Evolutionary conservation across 2,797 vertebrate genomes (phyloP).

Genomic region (Sphenodon punctatus): DNA sequence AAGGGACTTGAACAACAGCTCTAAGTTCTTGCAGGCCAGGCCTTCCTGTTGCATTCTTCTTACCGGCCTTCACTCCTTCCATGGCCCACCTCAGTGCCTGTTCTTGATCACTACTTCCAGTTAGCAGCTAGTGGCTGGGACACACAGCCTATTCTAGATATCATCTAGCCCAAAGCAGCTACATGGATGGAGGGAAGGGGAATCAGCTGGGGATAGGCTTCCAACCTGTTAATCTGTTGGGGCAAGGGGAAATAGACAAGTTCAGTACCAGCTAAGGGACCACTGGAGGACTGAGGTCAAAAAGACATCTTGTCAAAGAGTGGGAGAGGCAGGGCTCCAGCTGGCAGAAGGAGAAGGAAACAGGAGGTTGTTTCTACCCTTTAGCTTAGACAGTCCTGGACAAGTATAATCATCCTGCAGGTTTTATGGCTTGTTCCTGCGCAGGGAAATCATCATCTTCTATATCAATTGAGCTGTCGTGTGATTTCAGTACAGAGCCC

Average conservation of each 20-base stretch:
- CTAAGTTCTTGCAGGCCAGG: not conserved
- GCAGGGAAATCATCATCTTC: slow-evolving; percentile 40
- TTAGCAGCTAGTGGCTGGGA: not conserved
- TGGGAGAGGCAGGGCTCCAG: not conserved
- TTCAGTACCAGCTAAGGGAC: not conserved
- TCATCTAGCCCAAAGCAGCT: not conserved
- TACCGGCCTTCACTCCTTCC: not conserved
- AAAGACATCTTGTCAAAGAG: not conserved
- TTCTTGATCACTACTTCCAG: slow-evolving; percentile 11
- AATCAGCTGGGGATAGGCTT: not conserved
- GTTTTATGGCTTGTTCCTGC: not conserved
- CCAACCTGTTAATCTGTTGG: not conserved
- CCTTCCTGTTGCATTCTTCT: not conserved
- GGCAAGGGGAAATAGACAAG: not conserved
- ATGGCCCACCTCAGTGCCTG: not conserved
- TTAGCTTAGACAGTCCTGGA: slow-evolving; percentile 1
- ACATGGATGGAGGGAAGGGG: not conserved
- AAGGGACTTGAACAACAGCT: not conserved
- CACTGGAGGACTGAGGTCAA: not conserved
- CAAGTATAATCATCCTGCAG: not conserved
- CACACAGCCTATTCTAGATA: not conserved
- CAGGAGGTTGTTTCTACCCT: not conserved
- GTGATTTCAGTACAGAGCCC: slow-evolving; percentile 61
- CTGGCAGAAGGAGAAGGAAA: slow-evolving; percentile 10
- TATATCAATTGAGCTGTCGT: slow-evolving; percentile 25